Conservation (phyloP, 2,888 invertebrate species). For the Aphodius sticticus region DNA sequence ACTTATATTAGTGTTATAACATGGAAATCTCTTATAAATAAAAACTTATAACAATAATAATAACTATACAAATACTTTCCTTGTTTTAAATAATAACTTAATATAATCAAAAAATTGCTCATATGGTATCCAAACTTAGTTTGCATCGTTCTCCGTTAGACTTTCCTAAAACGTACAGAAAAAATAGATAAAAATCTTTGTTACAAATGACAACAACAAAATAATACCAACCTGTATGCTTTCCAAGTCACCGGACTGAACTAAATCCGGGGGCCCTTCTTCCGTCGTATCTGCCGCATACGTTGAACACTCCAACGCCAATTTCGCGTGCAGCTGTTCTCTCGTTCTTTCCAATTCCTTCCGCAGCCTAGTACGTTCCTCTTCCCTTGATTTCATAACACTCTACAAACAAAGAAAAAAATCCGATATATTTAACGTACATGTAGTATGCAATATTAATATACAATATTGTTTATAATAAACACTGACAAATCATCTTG, state of each 20-base stretch:
- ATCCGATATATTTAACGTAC: not conserved
- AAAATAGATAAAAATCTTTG: not conserved
- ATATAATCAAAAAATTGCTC: constrained; percentile 21
- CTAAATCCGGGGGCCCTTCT: constrained; percentile 42
- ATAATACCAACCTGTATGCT: constrained; percentile 50
- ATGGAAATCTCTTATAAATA: constrained; percentile 25
- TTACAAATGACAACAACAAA: not conserved
- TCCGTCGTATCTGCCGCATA: constrained; percentile 42
- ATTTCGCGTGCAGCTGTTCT: constrained; percentile 72
- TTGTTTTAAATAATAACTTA: constrained; percentile 20
- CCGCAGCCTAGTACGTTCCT: constrained; percentile 76
- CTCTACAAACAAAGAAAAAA: constrained; percentile 62
- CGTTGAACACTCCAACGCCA: constrained; percentile 57
- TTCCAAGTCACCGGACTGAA: constrained; percentile 52
- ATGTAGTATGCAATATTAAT: no score
- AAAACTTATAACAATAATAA: constrained; percentile 23
- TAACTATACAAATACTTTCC: constrained; percentile 24
- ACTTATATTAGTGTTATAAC: constrained; percentile 24
- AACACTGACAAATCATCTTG: not conserved
- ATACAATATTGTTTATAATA: no score
- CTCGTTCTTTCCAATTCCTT: constrained; percentile 76
- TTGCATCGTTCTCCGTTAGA: constrained; percentile 20
- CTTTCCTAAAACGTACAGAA: constrained; percentile 10
- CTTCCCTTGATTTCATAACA: constrained; percentile 77
- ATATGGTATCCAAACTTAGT: constrained; percentile 12